Base-by-base conservation (phyloP, 2,888 invertebrate genomes). In the Metopia argyrocephala region DNA sequence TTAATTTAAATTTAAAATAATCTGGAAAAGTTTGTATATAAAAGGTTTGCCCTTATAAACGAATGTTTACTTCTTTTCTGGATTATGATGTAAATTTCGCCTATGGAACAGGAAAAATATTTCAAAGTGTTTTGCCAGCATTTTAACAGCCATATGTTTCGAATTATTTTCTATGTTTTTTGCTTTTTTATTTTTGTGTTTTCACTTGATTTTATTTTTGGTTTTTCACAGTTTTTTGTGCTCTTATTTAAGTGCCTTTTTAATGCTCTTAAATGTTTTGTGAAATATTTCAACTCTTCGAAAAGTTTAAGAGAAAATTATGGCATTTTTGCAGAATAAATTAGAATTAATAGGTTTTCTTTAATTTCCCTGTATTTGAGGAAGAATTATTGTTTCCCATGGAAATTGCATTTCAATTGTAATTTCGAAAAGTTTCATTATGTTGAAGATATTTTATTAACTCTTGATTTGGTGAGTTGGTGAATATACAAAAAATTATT, bases 141-240 rank as follows among this genome's bases (percentile, higher is more conserved):
- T 61, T 75, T 61, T 21, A 74, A 4, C 61, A 38, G 15, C 61
- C 76, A 76, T 76, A 76, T 76, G 76, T 48, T 76, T 76, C 48
- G 7, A n/a, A 31, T 69, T 56, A 64, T 56, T 68, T 69, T 46
- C 28, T 64, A 61, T 56, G 15, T 45, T 61, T 61, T 45, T 9
- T 46, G 38, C 45, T 0, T 7, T 31, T 15, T n/a, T 1, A 20
- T 15, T n/a, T 68, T 68, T 48, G 54, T 31, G 6, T 31, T 57
- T 48, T 46, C 64, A 25, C 25, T 65, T 62, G 38, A 31, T 28
- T 56, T 5, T 54, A 48, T 1, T 23, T 28, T 6, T 27, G 1
- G 38, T 38, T 1, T 1, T 38, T 38, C 15, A 1, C 2, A 3
- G 12, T 46, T 12, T 12, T 20, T 20, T 4, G 15, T 12, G 3